Evolutionary conservation across 2,888 invertebrate species (phyloP).

Genomic region (Pristionchus mayeri): DNA sequence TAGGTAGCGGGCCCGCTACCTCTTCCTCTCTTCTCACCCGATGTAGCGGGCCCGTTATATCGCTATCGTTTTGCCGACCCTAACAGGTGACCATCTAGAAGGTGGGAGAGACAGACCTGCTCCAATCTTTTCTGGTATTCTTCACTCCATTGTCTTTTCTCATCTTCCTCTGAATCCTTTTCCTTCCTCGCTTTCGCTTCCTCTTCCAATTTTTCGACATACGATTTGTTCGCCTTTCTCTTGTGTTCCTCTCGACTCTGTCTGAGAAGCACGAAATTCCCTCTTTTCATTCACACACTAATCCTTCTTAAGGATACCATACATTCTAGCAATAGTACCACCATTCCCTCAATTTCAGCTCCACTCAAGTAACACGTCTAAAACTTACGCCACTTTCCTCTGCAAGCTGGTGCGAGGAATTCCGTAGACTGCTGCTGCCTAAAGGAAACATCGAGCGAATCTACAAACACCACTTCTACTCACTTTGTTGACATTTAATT

Average conservation of each 20-base stretch:
- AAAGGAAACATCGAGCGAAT: neutral
- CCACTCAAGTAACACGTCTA: too few species aligned
- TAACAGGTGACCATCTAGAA: neutral
- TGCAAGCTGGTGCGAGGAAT: slow-evolving; percentile 23
- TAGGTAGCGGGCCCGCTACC: too few species aligned
- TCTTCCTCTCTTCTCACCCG: too few species aligned
- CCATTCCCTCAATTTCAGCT: too few species aligned
- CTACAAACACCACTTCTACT: neutral
- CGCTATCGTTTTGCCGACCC: too few species aligned
- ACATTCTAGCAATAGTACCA: too few species aligned
- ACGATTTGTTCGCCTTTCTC: neutral
- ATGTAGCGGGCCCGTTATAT: too few species aligned
- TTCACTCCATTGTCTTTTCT: neutral
- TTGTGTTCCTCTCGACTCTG: slow-evolving; percentile 38
- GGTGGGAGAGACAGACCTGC: neutral
- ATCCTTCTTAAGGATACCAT: neutral
- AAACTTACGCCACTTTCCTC: slow-evolving; percentile 44
- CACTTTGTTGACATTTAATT: slow-evolving; percentile 28
- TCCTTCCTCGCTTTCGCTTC: neutral
- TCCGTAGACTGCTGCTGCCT: slow-evolving; percentile 14
- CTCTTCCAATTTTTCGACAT: neutral
- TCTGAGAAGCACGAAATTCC: neutral
- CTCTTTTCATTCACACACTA: neutral
- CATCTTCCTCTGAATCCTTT: neutral
- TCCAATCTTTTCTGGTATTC: slow-evolving; percentile 16